These are phyloP conservation scores for Cremastobaeus sp. DNA, from an alignment of 2,888 invertebrate genomes.

Conservation along the genomic window DNA sequence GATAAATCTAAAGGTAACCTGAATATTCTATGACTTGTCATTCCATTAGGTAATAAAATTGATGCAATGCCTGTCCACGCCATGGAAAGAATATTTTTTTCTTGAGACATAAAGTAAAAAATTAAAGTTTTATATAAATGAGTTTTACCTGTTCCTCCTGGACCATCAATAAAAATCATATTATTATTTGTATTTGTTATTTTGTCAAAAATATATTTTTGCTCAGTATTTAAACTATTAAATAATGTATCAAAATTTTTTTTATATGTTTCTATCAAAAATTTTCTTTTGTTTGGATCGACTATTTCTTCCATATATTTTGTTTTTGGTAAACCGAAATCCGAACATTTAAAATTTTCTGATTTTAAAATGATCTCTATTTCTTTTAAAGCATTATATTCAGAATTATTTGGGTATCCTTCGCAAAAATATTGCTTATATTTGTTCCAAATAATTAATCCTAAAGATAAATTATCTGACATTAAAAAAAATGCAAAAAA, in stretches of 20 bases:
- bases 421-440: slow-evolving; percentile 27
- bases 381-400: slow-evolving; percentile 13
- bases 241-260: background rate
- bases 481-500: slow-evolving; percentile 16
- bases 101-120: too few species aligned
- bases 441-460: slow-evolving; percentile 20
- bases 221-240: background rate
- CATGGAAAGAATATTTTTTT: too few species aligned
- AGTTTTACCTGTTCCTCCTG: too few species aligned
- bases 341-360: slow-evolving; percentile 24
- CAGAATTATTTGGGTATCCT: slow-evolving; percentile 11
- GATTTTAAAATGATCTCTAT: slow-evolving; percentile 7
- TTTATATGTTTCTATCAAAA: slow-evolving; percentile 4
- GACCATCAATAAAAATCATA: too few species aligned
- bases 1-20: slow-evolving; percentile 11
- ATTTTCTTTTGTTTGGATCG: background rate
- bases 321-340: slow-evolving; percentile 19
- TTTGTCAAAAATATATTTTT: slow-evolving; percentile 1
- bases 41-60: background rate
- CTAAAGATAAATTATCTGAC: slow-evolving; percentile 17
- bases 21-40: slow-evolving; percentile 15
- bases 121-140: too few species aligned
- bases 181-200: background rate
- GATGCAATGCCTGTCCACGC: too few species aligned
- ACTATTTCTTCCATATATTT: background rate